phyloP scores from a whole-genome alignment of 2,888 invertebrate genomes.

The Augochlorella aurata region DNA sequence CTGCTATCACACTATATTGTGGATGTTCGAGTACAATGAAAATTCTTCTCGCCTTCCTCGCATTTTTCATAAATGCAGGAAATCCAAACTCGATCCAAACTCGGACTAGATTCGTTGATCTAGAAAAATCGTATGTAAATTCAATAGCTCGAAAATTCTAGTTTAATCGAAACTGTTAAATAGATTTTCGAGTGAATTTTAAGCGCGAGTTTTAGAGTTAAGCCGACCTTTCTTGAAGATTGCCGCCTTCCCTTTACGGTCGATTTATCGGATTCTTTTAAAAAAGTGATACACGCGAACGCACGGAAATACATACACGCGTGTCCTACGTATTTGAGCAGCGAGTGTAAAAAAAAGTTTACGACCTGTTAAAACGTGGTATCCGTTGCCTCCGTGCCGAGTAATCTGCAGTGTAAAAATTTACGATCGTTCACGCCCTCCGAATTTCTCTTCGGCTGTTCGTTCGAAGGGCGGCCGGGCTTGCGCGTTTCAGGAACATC shows the following conservation, averaged over 20 bases:
- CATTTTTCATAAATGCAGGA: too few relatives aligned
- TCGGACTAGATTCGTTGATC: too few relatives aligned
- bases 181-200: not conserved
- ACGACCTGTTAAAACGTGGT: conserved; percentile 48
- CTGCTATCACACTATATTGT: too few relatives aligned
- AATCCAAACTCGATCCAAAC: too few relatives aligned
- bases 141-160: too few relatives aligned
- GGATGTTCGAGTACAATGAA: too few relatives aligned
- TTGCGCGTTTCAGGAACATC: conserved; percentile 5
- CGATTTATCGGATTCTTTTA: not conserved
- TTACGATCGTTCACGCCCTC: conserved; percentile 46
- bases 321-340: not conserved
- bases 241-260: not conserved
- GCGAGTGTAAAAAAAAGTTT: conserved; percentile 24
- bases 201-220: not conserved
- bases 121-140: too few relatives aligned
- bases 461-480: conserved; percentile 7
- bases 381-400: conserved; percentile 37
- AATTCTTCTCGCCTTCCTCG: too few relatives aligned
- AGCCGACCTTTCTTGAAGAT: not conserved
- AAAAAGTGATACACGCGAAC: not conserved
- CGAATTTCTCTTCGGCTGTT: conserved; percentile 42
- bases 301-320: not conserved
- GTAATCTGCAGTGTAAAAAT: conserved; percentile 48
- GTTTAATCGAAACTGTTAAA: too few relatives aligned